Evolutionary conservation across 1,140 invertebrate species (phyloP).

Genomic region (Rhagoletis pomonella): DNA sequence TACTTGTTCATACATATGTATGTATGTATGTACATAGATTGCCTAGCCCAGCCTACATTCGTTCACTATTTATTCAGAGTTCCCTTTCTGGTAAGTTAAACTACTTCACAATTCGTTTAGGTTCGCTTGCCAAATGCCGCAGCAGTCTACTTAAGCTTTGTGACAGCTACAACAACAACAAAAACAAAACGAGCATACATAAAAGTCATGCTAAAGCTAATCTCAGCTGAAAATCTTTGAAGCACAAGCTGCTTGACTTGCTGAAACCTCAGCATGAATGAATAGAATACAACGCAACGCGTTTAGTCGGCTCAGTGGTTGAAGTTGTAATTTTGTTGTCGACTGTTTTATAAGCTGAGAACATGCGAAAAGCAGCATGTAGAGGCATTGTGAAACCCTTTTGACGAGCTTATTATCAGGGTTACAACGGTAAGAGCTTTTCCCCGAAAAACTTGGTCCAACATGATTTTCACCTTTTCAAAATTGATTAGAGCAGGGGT

Average conservation of each 20-base stretch:
- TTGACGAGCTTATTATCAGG: too few relatives aligned
- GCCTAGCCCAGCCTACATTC: not conserved
- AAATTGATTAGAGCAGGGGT: too few relatives aligned
- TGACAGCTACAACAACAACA: constrained; percentile 23
- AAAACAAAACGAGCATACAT: not conserved
- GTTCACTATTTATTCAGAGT: not conserved
- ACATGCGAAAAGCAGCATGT: constrained; percentile 74
- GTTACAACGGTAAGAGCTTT: too few relatives aligned
- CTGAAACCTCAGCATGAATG: not conserved
- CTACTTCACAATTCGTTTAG: constrained; percentile 29
- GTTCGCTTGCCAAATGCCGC: too few relatives aligned
- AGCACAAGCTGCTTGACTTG: constrained; percentile 20
- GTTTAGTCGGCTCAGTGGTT: not conserved
- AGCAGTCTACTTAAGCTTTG: constrained; percentile 43
- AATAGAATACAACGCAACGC: not conserved
- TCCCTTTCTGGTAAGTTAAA: too few relatives aligned
- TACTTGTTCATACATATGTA: too few relatives aligned
- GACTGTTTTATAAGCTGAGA: constrained; percentile 72
- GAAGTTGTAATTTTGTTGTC: constrained; percentile 57
- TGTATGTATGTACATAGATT: too few relatives aligned
- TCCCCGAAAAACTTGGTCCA: too few relatives aligned
- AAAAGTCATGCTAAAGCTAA: not conserved
- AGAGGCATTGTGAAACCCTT: too few relatives aligned
- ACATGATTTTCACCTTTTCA: too few relatives aligned
- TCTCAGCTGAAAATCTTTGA: constrained; percentile 27